Base-by-base conservation (phyloP, 23 tunicate genomes). In the Clavelina lepadiformis region DNA sequence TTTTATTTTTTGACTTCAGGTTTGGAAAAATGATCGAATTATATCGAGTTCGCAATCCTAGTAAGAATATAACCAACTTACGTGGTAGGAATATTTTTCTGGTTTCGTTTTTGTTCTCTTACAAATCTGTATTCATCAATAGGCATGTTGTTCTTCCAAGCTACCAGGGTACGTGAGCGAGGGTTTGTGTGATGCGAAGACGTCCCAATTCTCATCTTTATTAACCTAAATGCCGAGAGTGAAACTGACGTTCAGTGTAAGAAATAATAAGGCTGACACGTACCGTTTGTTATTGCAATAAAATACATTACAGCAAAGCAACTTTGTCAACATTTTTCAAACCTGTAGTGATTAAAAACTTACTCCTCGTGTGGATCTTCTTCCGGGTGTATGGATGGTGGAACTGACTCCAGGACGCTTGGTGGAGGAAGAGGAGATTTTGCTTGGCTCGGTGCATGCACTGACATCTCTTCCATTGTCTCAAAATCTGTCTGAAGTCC, bases 111-210 rank as follows among this genome's bases (percentile, higher is more conserved):
- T 33, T 91, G 88, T 35, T 81, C 84, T 5, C 91, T 82, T 49
- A 92, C 91, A 41, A 91, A 83, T 77, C 93, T 60, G 65, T 82
- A 92, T 37, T 92, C 83, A 6, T 84, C 93, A 4, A 92, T 47
- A 18, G 98, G 80, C 86, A 86, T 83, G 46, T 77, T 72, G 38
- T 92, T 76, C 60, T 86, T 86, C 98, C 98, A 92, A 35, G 82
- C 91, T n/a, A 83, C 82, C 33, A 92, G 70, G 19, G 98, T 92
- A 35, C 93, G 75, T 22, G 98, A 92, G 3, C 93, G 61, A 0
- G 98, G 93, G 65, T 92, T 92, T 26, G 88, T 92, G 74, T 92
- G 98, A 52, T 92, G 98, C 2, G 88, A 72, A 0, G 98, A 79
- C 1, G 93, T 77, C 0, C 81, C 98, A 56, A 83, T 49, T 38